Base-by-base conservation (phyloP, 2,888 invertebrate species). In the Tryphoninae sp. region DNA sequence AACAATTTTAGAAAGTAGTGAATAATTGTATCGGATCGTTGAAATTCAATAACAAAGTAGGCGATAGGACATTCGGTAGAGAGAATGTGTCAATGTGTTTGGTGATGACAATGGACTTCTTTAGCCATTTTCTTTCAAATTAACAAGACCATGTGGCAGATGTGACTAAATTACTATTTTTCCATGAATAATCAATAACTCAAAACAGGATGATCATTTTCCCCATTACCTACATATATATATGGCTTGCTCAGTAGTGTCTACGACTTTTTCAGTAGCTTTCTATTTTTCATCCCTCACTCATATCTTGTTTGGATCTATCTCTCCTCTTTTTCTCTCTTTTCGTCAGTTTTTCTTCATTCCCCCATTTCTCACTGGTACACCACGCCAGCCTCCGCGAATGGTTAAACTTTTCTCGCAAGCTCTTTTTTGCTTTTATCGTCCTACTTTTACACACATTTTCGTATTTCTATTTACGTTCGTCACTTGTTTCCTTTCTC, bases 351-450 rank as follows among this genome's bases (percentile, higher is more conserved):
- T 80, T 33, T 61, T 59, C 19, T 73, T 45, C 68, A 53, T 26
- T 78, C 71, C 81, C 73, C 71, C 61, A 59, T 73, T 84, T 81
- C 76, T 77, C 80, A 84, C 78, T 75, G 83, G 85, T 83, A 81
- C 53, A 42, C 78, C 84, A 82, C 84, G 80, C 82, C 85, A 80
- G 87, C 89, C 88, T 85, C 76, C 78, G 85, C 88, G 87, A 87
- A 88, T 89, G 88, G 89, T 89, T 88, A 87, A 88, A 85, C 87
- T 88, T 86, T 86, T 80, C 84, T 53, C 84, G 67, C 64, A 78
- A 78, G 45, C 78, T 59, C 80, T 74, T 79, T 73, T 67, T 22
- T 53, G 75, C 68, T 40, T 53, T 45, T 23, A n/a, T 45, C 42
- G 40, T 13, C 19, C 22, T 55, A 13, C 59, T 71, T 61, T 23